Base-by-base conservation (phyloP, 2,113 vertebrate species). In the Megaptera novaeangliae region DNA sequence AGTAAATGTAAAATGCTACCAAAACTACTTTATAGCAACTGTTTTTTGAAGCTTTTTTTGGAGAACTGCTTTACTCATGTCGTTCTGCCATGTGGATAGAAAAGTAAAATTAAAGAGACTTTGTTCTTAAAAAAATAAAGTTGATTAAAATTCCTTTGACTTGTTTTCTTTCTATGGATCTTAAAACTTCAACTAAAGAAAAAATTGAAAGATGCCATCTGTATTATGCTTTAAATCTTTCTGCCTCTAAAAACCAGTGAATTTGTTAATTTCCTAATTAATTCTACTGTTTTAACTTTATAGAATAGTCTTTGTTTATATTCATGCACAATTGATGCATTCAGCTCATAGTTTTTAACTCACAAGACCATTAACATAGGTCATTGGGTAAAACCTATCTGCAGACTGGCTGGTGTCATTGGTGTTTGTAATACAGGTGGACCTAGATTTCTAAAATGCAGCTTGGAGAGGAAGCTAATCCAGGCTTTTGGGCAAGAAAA, bases 31-130 rank as follows among this genome's bases (percentile, higher is more conserved):
- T 72, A 75, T 1, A 46, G 59, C 13, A 87, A 27, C n/a, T 29
- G n/a, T 91, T 68, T 57, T 78, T 23, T 29, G 25, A 59, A 34
- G 55, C 18, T 57, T 57, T 20, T 95, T 95, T 84, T 64, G 68
- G 59, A 23, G 39, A 89, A 85, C 36, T 5, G 17, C 64, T 91
- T 93, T 75, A 44, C 44, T 75, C 69, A 91, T 93, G 88, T 63
- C 34, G 23, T 36, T 92, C 44, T 82, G 13, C 44, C 96, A 69
- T 49, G 49, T 41, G 44, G 55, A 10, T n/a, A 39, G 39, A 69
- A 68, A 57, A 74, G 90, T 77, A 95, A 94, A 91, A 86, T 92
- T 88, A 92, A 80, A 91, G 74, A 92, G 59, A 52, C 74, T 69
- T 92, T 44, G 31, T 72, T 82, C 46, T 84, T 55, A 78, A 91